Conservation (phyloP, 2,888 invertebrate species). For the Oeneis ivallda region DNA sequence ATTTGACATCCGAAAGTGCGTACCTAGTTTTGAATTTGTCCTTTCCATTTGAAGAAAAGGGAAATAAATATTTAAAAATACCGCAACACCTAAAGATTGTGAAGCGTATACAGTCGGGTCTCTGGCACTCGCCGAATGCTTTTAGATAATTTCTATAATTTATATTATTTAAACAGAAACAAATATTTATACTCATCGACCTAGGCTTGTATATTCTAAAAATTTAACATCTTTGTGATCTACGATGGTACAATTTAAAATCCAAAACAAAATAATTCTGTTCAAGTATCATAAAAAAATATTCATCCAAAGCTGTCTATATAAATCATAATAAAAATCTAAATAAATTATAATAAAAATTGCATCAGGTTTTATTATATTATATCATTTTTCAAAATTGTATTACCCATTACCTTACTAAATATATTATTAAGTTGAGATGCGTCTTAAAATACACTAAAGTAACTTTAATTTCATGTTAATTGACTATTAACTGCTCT, state of each 20-base stretch:
- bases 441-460: background rate
- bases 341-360: slow-evolving; percentile 13
- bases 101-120: no score
- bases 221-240: background rate
- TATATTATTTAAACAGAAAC: no score
- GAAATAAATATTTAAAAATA: no score
- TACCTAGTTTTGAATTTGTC: no score
- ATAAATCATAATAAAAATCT: slow-evolving; percentile 14
- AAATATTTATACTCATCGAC: no score
- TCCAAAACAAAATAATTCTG: background rate
- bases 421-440: background rate
- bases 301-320: background rate
- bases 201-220: no score
- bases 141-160: no score
- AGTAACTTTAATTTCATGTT: slow-evolving; percentile 5
- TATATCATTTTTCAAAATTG: background rate
- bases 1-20: no score
- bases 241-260: background rate
- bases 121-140: no score
- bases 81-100: no score
- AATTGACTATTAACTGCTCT: background rate
- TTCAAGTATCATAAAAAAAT: slow-evolving; percentile 2
- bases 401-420: background rate
- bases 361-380: background rate
- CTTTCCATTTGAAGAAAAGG: no score